phyloP scores from a whole-genome alignment of 2,888 invertebrate species.

The Drosophila percnosoma region DNA sequence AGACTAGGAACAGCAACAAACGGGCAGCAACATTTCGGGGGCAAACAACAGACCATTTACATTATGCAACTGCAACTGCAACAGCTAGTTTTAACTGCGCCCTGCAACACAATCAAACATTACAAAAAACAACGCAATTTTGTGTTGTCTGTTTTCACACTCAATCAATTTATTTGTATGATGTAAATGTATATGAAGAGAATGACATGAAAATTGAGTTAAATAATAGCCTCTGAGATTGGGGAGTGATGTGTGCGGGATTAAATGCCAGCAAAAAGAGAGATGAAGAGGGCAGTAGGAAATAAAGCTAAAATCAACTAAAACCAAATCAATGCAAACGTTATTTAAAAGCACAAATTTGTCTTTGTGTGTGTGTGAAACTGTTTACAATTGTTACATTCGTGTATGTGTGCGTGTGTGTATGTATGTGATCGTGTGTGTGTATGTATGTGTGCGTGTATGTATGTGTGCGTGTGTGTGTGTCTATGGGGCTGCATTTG shows the following conservation, averaged over 20 bases:
- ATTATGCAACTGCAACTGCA: conserved; percentile 22
- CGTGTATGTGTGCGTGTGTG: conserved; percentile 7
- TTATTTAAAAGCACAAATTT: conserved; percentile 16
- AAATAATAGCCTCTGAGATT: conserved; percentile 57
- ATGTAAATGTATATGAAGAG: conserved; percentile 23
- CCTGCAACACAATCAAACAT: conserved; percentile 42
- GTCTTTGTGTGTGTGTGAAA: conserved; percentile 3
- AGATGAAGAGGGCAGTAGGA: not conserved
- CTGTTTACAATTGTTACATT: conserved; percentile 41
- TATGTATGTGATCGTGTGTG: not conserved
- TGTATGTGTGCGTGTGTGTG: not conserved
- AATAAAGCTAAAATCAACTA: conserved; percentile 15
- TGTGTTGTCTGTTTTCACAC: conserved; percentile 16
- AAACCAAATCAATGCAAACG: conserved; percentile 19
- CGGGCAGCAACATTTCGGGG: conserved; percentile 33
- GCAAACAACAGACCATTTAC: conserved; percentile 33
- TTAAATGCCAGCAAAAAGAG: conserved; percentile 25
- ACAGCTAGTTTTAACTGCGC: conserved; percentile 23
- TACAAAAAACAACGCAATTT: conserved; percentile 21
- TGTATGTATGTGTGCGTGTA: not conserved
- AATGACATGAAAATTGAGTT: conserved; percentile 27
- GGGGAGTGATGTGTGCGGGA: conserved; percentile 5
- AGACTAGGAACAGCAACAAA: conserved; percentile 38
- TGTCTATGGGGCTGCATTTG: conserved; percentile 56
- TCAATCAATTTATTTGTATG: conserved; percentile 6